A percentile compares a stretch with the other conserved stretches of the same genome.
Evolutionary conservation across 2,113 vertebrate genomes (phyloP).

Genomic region (Ciconia boyciana): DNA sequence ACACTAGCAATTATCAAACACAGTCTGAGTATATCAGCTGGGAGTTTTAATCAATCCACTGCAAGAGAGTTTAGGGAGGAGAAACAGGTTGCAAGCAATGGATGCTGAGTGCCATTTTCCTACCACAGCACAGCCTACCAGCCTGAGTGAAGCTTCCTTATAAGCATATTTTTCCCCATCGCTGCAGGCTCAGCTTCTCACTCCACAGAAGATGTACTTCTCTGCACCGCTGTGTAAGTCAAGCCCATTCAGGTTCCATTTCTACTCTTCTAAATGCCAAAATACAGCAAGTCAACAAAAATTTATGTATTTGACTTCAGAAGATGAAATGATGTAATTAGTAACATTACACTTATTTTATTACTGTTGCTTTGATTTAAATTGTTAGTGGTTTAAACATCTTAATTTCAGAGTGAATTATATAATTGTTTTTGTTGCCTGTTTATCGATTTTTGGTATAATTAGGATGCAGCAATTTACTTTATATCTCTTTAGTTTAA

Average conservation of each 20-base stretch:
- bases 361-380: conserved; percentile 57
- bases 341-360: conserved; percentile 61
- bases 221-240: neutral
- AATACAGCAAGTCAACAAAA: conserved; percentile 37
- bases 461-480: conserved; percentile 66
- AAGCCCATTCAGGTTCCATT: neutral
- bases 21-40: neutral
- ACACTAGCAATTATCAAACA: neutral
- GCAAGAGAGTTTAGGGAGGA: neutral
- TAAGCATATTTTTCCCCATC: neutral
- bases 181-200: neutral
- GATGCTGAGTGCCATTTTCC: neutral
- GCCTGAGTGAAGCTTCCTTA: neutral
- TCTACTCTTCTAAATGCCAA: conserved; percentile 19
- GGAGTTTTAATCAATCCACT: neutral
- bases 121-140: neutral
- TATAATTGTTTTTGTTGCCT: conserved; percentile 64
- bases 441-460: conserved; percentile 61
- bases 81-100: neutral
- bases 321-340: conserved; percentile 52
- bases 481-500: conserved; percentile 65
- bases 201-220: neutral
- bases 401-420: conserved; percentile 69
- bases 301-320: conserved; percentile 44
- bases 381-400: conserved; percentile 51